These are phyloP conservation scores for Zosterops hypoxanthus DNA, from an alignment of 2,113 vertebrate species.

Conservation along the genomic window DNA sequence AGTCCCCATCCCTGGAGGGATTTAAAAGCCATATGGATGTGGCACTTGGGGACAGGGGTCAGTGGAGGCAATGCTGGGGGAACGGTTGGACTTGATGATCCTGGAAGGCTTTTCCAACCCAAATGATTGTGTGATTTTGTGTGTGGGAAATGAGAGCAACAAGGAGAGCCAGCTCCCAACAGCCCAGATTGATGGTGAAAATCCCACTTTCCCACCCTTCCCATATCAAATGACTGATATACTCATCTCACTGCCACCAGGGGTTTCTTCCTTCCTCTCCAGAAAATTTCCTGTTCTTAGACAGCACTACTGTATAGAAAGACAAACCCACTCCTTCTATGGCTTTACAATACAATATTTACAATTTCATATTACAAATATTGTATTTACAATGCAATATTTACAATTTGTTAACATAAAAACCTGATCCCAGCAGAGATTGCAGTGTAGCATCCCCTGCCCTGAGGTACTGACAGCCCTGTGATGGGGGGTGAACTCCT, in stretches of 20 bases:
- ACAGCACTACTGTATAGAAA: fast-evolving
- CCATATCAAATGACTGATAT: neutral
- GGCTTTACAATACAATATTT: too few relatives aligned
- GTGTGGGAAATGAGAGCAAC: neutral
- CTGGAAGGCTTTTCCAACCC: neutral
- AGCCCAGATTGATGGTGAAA: neutral
- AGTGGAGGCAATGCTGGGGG: neutral
- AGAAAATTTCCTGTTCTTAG: neutral
- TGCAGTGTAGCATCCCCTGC: neutral
- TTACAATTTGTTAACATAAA: neutral
- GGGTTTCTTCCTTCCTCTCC: neutral
- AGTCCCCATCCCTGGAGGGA: neutral
- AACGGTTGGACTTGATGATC: too few relatives aligned
- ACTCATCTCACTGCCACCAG: neutral
- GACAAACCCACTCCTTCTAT: neutral
- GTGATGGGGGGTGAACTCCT: neutral
- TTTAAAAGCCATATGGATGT: fast-evolving
- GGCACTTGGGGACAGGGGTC: fast-evolving
- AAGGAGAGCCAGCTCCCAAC: neutral
- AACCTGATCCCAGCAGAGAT: neutral
- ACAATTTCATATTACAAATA: too few relatives aligned
- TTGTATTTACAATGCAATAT: too few relatives aligned
- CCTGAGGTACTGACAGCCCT: neutral
- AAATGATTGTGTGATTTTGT: neutral
- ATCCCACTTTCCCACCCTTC: neutral